phyloP scores from a whole-genome alignment of 2,797 vertebrate species.

The Ispidina lecontei region DNA sequence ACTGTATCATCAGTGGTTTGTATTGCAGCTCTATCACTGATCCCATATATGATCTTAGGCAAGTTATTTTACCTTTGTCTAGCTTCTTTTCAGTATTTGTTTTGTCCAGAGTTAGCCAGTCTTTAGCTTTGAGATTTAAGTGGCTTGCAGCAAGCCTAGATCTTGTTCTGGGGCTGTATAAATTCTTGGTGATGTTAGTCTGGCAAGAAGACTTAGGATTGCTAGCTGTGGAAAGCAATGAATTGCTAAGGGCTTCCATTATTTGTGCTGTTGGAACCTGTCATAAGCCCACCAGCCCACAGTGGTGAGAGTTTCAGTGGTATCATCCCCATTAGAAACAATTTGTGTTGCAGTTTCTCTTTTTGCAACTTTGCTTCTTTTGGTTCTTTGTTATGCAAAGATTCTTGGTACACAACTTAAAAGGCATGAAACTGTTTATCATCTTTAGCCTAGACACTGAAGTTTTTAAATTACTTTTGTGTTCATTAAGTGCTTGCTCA shows the following conservation, averaged over 20 bases:
- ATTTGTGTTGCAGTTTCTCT: not conserved
- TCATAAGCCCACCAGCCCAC: not conserved
- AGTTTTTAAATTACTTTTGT: not conserved
- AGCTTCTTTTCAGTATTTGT: not conserved
- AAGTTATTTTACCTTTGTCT: not conserved
- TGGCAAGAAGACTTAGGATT: not conserved
- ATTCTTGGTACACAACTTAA: not conserved
- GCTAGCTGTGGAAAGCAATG: not conserved
- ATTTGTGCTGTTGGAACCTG: not conserved
- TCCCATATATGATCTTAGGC: not conserved
- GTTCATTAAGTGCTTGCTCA: accelerated
- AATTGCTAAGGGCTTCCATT: not conserved
- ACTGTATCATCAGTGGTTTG: not conserved
- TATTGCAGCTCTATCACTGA: not conserved
- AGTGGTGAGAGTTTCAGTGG: not conserved
- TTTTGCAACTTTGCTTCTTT: not conserved
- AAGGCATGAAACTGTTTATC: not conserved
- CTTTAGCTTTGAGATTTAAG: not conserved
- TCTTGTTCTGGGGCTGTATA: not conserved
- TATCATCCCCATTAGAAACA: not conserved
- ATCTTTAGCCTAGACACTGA: not conserved
- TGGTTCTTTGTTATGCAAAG: not conserved
- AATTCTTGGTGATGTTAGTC: not conserved
- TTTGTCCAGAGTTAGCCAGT: not conserved
- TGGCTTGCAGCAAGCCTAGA: not conserved